Evolutionary conservation across 2,113 vertebrate species (phyloP), one percentile per base, ranked within the genome.

Genomic region (Aramus guarauna): DNA sequence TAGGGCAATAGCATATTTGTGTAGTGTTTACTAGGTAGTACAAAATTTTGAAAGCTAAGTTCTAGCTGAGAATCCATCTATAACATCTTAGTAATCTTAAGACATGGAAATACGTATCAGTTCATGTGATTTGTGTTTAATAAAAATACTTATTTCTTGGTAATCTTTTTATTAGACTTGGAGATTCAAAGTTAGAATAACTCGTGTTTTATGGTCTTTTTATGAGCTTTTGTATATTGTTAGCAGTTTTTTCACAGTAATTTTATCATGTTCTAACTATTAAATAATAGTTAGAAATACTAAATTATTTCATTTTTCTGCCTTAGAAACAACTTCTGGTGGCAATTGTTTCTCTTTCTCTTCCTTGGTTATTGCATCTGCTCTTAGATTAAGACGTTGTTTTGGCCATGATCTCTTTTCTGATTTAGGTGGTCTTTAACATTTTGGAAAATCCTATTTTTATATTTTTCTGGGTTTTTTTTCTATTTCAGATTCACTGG

Each of bases 401-500:
- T 91, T 88, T 27, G 56, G 5, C 41, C 9, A 1, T 67, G 3
- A n/a, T 64, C 11, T 41, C 22, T 94, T 50, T 80, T 75, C 32
- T 85, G 9, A 39, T 56, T 78, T 72, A 86, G 60, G 24, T 36
- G 11, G 21, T 47, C 55, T 93, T 88, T 43, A 86, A 39, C 12
- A 4, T 88, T 63, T 72, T 72, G 16, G 47, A 80, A 52, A 69
- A 48, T 16, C 56, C 55, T 79, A 5, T 48, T 43, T 50, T 83
- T 85, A 78, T 32, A 9, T 88, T 62, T 62, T 89, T 37, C 8
- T 80, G 16, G 39, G 11, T 0, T 85, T 53, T 26, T 76, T 67
- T 69, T 60, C 62, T 92, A 27, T 97, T 96, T 71, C 90, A 98
- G 98, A 72, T 87, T 94, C 82, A 69, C 79, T 93, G 91, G 93